Percentiles rank a stretch among this genome's conserved stretches.
Conservation (phyloP, 2,113 vertebrate genomes). For the Lagenorhynchus albirostris region DNA sequence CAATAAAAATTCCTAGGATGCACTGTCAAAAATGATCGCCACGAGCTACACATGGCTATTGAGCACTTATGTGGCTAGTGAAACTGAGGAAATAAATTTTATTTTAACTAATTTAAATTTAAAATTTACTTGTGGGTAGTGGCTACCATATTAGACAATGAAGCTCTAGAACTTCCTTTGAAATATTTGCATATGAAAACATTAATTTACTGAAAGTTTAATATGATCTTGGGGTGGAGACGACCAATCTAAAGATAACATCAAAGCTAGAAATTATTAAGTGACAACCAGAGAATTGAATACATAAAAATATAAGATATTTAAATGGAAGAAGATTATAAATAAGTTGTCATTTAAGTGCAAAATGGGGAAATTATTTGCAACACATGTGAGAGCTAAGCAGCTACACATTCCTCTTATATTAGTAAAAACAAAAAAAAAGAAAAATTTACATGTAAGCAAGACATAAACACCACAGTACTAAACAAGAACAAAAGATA, state of each 20-base stretch:
- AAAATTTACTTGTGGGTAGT: background rate
- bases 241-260: background rate
- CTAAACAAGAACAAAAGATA: background rate
- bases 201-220: background rate
- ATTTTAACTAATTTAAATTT: background rate
- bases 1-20: background rate
- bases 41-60: accelerated
- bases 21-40: background rate
- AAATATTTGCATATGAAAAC: background rate
- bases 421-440: background rate
- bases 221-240: background rate
- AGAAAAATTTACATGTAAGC: background rate
- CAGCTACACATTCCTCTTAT: background rate
- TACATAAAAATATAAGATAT: background rate
- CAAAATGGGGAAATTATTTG: background rate
- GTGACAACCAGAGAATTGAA: background rate
- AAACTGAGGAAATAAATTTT: background rate
- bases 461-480: background rate
- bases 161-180: background rate
- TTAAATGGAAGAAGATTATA: background rate
- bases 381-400: background rate
- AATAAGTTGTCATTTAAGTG: background rate
- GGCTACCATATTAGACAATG: background rate
- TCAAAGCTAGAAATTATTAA: background rate
- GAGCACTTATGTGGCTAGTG: background rate